These are phyloP conservation scores for Zelostemma sp. DNA, from an alignment of 1,140 invertebrate species.

Conservation along the genomic window DNA sequence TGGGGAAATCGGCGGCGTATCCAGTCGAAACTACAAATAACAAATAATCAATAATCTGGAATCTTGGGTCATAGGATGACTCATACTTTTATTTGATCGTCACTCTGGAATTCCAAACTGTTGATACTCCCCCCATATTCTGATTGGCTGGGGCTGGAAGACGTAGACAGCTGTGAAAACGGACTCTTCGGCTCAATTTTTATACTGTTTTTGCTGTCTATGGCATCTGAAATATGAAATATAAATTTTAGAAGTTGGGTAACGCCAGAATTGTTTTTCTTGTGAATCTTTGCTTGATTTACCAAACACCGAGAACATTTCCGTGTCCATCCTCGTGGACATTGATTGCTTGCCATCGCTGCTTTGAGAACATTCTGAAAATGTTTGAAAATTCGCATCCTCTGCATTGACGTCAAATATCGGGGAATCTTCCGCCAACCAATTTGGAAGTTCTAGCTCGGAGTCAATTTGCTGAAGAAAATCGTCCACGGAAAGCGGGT, in stretches of 20 bases:
- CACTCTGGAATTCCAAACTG: conserved; percentile 48
- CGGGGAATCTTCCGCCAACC: conserved; percentile 42
- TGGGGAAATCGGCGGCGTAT: conserved; percentile 63
- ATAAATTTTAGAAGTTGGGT: too few relatives aligned
- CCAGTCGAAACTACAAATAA: conserved; percentile 51
- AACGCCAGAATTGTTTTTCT: too few relatives aligned
- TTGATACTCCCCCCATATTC: conserved; percentile 39
- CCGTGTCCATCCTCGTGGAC: neutral
- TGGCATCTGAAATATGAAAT: too few relatives aligned
- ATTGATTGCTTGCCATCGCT: neutral
- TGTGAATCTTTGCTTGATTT: neutral
- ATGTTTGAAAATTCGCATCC: neutral
- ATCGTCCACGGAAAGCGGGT: conserved; percentile 49
- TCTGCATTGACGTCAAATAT: conserved; percentile 34
- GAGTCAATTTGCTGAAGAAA: conserved; percentile 58
- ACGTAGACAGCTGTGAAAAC: conserved; percentile 46
- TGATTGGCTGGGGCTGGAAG: conserved; percentile 55
- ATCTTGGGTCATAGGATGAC: neutral
- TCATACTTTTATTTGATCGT: conserved; percentile 21
- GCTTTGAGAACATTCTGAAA: neutral
- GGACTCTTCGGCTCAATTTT: conserved; percentile 53
- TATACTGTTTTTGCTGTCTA: too few relatives aligned
- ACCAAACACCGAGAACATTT: neutral
- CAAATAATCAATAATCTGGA: conserved; percentile 2
- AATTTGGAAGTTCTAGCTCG: conserved; percentile 56